Evolutionary conservation across 2,888 invertebrate genomes (phyloP).

Genomic region (Meghimatium bilineatum): DNA sequence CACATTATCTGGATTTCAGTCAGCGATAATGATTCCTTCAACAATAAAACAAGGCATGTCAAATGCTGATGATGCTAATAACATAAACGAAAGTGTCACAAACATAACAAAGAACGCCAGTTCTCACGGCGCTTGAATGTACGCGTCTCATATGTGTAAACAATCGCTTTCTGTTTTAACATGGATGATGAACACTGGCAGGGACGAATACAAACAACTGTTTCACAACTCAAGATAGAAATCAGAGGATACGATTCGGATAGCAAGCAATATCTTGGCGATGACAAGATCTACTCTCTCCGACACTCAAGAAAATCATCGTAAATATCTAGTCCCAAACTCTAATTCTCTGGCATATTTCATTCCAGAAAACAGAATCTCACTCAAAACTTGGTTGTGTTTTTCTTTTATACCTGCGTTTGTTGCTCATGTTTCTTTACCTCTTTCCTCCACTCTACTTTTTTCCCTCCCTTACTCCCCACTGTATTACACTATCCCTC

Average conservation of each 20-base stretch:
- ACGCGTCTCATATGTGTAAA: conserved; percentile 10
- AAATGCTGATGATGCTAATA: background rate
- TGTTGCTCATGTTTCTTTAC: no score
- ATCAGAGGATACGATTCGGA: background rate
- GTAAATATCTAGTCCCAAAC: background rate
- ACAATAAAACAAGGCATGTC: background rate
- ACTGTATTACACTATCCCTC: no score
- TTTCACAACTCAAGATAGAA: conserved; percentile 7
- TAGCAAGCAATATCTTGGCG: background rate
- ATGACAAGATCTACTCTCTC: background rate
- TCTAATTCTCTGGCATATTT: background rate
- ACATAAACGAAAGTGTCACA: background rate
- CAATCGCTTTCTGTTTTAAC: background rate
- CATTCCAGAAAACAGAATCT: background rate
- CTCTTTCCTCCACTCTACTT: no score
- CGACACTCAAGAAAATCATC: background rate
- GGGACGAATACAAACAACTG: background rate
- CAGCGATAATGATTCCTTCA: background rate
- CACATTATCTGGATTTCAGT: background rate
- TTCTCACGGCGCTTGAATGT: background rate
- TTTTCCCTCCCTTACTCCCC: no score
- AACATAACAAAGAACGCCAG: background rate
- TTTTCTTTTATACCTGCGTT: no score
- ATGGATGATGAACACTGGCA: background rate
- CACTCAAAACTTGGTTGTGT: no score